These are phyloP conservation scores for Myathropa florea DNA, from an alignment of 2,888 invertebrate genomes.

Conservation along the genomic window DNA sequence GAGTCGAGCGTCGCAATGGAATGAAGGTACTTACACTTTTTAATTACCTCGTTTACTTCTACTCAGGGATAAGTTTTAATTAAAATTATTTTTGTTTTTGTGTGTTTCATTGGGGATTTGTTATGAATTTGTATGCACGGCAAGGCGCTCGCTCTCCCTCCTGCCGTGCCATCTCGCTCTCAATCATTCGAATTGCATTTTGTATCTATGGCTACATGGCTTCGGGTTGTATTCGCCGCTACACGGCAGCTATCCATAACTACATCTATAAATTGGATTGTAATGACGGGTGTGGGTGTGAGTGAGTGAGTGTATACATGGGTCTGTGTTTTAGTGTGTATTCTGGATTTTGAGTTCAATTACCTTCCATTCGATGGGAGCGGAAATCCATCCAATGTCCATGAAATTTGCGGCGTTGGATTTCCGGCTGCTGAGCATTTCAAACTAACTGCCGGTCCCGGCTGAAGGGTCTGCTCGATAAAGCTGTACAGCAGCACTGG, in stretches of 20 bases:
- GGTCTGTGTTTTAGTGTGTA: not conserved
- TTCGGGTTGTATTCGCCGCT: conserved; percentile 14
- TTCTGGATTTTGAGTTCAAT: conserved; percentile 78
- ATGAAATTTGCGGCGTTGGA: conserved; percentile 89
- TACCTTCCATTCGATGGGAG: conserved; percentile 84
- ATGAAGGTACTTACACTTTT: conserved; percentile 72
- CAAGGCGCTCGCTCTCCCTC: not conserved
- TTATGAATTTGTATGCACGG: conserved; percentile 71
- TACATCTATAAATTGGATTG: conserved; percentile 66
- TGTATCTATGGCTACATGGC: not conserved
- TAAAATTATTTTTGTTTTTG: conserved; percentile 76
- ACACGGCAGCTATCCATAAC: not conserved
- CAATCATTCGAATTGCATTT: conserved; percentile 32
- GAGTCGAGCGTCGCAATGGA: conserved; percentile 44
- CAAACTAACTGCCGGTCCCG: conserved; percentile 88
- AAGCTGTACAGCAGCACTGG: conserved; percentile 89
- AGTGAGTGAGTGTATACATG: not conserved
- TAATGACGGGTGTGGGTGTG: conserved; percentile 35
- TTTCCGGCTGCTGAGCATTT: conserved; percentile 90
- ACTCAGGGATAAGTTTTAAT: conserved; percentile 78
- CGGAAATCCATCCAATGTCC: conserved; percentile 89
- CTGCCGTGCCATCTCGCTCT: conserved; percentile 36
- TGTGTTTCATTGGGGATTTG: conserved; percentile 69
- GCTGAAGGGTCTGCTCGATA: conserved; percentile 89
- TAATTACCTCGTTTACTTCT: conserved; percentile 74